Evolutionary conservation across 2,113 vertebrate species (phyloP).

Genomic region (Triplophysa rosa): DNA sequence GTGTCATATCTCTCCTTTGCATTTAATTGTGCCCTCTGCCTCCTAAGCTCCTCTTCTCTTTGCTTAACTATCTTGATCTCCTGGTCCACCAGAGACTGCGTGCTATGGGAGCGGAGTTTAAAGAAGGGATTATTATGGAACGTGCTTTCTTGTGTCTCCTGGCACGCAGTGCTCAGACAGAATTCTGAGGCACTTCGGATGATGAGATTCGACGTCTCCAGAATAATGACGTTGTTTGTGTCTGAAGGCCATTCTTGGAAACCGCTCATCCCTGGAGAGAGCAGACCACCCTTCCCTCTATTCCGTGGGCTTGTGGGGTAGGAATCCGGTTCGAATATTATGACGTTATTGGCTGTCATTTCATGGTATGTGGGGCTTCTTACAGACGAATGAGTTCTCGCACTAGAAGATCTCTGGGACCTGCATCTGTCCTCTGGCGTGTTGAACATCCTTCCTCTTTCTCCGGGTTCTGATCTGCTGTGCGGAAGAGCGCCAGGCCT

Average conservation of each 20-base stretch:
- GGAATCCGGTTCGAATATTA: conserved; percentile 70
- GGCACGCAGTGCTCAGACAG: conserved; percentile 69
- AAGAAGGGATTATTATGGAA: conserved; percentile 80
- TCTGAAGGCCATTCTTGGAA: conserved; percentile 67
- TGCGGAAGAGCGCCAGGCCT: conserved; percentile 38
- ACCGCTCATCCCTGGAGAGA: conserved; percentile 39
- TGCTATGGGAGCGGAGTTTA: conserved; percentile 77
- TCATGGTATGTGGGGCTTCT: conserved; percentile 66
- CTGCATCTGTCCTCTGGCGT: conserved; percentile 57
- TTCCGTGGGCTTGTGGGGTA: conserved; percentile 53
- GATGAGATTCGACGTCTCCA: conserved; percentile 76
- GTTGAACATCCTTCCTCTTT: conserved; percentile 56
- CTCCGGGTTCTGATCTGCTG: conserved; percentile 49
- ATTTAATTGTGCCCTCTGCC: conserved; percentile 71
- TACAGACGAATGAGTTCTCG: conserved; percentile 69
- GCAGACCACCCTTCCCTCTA: conserved; percentile 44
- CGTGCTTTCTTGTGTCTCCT: conserved; percentile 71
- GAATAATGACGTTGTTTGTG: conserved; percentile 71
- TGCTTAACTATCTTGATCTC: conserved; percentile 77
- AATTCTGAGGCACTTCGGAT: conserved; percentile 76
- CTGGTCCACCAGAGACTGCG: conserved; percentile 76
- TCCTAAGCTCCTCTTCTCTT: conserved; percentile 77
- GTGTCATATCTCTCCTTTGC: conserved; percentile 62
- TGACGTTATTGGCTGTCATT: conserved; percentile 68
- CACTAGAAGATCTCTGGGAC: conserved; percentile 67